Percentiles rank a stretch among this genome's conserved stretches.
Conservation (phyloP, 2,888 invertebrate species). For the Ischnus inquisitorius region DNA sequence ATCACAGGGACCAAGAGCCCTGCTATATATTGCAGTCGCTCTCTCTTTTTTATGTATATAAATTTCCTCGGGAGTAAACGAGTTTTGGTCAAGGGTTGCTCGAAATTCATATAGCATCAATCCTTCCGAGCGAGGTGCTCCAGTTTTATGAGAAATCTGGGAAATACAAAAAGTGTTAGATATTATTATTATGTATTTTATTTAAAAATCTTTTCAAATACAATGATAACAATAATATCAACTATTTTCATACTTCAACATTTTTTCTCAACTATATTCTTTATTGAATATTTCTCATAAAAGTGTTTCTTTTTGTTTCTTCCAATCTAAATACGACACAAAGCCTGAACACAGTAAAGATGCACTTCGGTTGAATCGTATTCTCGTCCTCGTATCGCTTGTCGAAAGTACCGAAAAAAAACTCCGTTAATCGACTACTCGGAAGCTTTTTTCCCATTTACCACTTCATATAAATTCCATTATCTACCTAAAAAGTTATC, state of each 20-base stretch:
- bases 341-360: neutral
- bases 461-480: neutral
- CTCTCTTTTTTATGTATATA: conserved; percentile 13
- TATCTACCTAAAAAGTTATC: conserved; percentile 1
- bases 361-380: neutral
- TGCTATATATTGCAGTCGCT: conserved; percentile 41
- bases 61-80: conserved; percentile 33
- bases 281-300: no score
- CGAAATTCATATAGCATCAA: conserved; percentile 45
- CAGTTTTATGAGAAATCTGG: neutral
- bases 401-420: neutral
- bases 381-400: neutral
- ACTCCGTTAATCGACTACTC: neutral
- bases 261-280: no score
- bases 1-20: conserved; percentile 3
- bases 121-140: neutral
- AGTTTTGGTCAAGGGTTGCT: conserved; percentile 50
- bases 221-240: no score
- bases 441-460: conserved; percentile 3
- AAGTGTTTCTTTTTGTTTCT: no score
- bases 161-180: neutral
- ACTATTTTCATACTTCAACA: no score
- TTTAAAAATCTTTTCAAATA: no score
- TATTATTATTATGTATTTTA: neutral
- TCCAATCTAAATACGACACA: no score